phyloP scores from a whole-genome alignment of 2,888 invertebrate genomes.

The Junonia oenone region DNA sequence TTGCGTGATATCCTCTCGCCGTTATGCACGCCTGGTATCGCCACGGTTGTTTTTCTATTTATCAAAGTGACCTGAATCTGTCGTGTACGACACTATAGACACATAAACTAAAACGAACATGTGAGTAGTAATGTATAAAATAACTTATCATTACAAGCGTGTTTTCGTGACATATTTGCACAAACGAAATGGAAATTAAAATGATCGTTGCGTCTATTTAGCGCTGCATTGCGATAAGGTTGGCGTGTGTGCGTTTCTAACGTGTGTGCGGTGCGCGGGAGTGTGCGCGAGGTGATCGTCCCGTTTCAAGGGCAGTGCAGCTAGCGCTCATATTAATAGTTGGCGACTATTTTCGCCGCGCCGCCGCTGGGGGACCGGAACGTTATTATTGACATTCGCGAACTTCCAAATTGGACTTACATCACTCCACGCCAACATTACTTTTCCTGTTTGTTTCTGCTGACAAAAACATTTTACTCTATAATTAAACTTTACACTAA shows the following conservation, averaged over 20 bases:
- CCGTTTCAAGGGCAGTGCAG: conserved; percentile 78
- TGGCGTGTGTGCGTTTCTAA: conserved; percentile 38
- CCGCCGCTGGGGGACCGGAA: conserved; percentile 65
- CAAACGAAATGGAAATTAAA: conserved; percentile 72
- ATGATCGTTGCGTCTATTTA: conserved; percentile 59
- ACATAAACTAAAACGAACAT: background rate
- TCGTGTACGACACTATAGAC: conserved; percentile 18
- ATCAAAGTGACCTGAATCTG: conserved; percentile 32
- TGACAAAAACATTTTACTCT: no score
- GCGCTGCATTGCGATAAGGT: conserved; percentile 59
- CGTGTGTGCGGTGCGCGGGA: conserved; percentile 43
- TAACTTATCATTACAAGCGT: conserved; percentile 1
- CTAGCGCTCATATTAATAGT: conserved; percentile 77
- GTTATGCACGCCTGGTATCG: conserved; percentile 21
- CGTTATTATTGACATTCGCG: conserved; percentile 77
- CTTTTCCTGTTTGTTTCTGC: conserved; percentile 35
- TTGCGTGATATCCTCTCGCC: conserved; percentile 31
- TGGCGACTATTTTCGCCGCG: conserved; percentile 74
- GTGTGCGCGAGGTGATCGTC: conserved; percentile 74
- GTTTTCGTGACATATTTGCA: conserved; percentile 8
- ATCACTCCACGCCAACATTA: conserved; percentile 38
- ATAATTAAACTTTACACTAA: no score
- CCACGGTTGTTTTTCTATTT: conserved; percentile 30
- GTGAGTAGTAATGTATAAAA: background rate
- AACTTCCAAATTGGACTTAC: conserved; percentile 61